Conservation (phyloP, 2,888 invertebrate species). For the Ophonus ardosiacus region DNA sequence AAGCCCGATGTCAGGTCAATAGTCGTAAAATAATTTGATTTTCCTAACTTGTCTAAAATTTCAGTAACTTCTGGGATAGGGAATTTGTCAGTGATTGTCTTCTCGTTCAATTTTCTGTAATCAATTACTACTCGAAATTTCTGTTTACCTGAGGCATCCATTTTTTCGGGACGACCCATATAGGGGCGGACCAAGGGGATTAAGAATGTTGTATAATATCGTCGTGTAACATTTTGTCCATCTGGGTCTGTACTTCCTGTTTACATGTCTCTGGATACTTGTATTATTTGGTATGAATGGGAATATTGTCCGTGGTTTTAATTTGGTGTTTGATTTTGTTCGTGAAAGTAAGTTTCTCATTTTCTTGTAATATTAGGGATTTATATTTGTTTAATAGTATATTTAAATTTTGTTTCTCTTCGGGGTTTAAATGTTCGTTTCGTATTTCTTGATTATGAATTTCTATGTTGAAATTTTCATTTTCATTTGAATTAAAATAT, state of each 20-base stretch:
- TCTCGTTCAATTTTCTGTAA: too few relatives aligned
- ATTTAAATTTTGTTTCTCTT: conserved; percentile 19
- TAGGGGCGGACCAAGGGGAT: conserved; percentile 71
- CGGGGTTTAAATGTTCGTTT: not conserved
- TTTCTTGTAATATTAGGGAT: too few relatives aligned
- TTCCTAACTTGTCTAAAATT: too few relatives aligned
- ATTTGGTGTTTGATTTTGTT: conserved; percentile 66
- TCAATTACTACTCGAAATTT: conserved; percentile 71
- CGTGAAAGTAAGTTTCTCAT: too few relatives aligned
- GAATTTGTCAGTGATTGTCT: too few relatives aligned
- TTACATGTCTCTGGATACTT: conserved; percentile 67
- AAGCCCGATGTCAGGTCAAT: too few relatives aligned
- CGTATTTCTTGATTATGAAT: not conserved
- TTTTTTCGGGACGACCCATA: conserved; percentile 72
- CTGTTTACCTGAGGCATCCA: conserved; percentile 69
- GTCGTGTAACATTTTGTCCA: conserved; percentile 69
- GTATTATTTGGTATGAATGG: conserved; percentile 63
- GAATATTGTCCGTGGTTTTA: conserved; percentile 63
- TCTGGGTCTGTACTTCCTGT: conserved; percentile 70
- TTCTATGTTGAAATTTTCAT: not conserved
- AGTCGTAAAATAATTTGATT: too few relatives aligned
- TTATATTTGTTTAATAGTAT: not conserved
- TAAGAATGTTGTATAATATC: conserved; percentile 70
- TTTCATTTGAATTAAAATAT: not conserved
- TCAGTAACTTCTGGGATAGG: too few relatives aligned